phyloP scores from a whole-genome alignment of 2,888 invertebrate species.

The Patella caerulea region DNA sequence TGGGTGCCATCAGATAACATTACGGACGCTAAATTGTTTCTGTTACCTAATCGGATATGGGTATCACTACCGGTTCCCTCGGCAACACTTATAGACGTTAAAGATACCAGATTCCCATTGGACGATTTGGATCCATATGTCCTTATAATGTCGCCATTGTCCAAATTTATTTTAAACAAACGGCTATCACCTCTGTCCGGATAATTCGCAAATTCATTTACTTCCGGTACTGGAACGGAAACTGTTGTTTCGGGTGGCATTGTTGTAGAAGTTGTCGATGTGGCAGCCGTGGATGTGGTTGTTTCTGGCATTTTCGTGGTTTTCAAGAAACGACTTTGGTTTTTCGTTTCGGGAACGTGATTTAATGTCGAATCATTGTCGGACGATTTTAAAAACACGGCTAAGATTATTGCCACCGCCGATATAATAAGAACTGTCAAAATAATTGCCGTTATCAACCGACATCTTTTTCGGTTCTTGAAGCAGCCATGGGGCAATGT shows the following conservation, averaged over 20 bases:
- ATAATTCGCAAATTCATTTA: conserved; percentile 32
- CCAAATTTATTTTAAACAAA: conserved; percentile 33
- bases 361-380: neutral
- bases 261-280: neutral
- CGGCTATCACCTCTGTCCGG: conserved; percentile 39
- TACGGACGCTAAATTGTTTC: conserved; percentile 38
- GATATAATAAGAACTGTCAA: neutral
- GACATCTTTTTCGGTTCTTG: neutral
- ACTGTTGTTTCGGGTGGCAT: neutral
- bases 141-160: conserved; percentile 34
- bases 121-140: conserved; percentile 37
- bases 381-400: neutral
- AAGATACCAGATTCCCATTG: conserved; percentile 34
- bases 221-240: neutral
- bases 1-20: conserved; percentile 38
- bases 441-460: neutral
- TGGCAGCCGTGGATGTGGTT: neutral
- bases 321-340: neutral
- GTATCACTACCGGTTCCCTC: conserved; percentile 23
- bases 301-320: too few species aligned
- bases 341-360: neutral
- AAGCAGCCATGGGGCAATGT: neutral
- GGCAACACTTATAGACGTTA: conserved; percentile 35
- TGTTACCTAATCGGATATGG: conserved; percentile 33
- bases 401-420: neutral